Conservation (phyloP, 2,888 invertebrate genomes). For the Monoplex corrugatus region DNA sequence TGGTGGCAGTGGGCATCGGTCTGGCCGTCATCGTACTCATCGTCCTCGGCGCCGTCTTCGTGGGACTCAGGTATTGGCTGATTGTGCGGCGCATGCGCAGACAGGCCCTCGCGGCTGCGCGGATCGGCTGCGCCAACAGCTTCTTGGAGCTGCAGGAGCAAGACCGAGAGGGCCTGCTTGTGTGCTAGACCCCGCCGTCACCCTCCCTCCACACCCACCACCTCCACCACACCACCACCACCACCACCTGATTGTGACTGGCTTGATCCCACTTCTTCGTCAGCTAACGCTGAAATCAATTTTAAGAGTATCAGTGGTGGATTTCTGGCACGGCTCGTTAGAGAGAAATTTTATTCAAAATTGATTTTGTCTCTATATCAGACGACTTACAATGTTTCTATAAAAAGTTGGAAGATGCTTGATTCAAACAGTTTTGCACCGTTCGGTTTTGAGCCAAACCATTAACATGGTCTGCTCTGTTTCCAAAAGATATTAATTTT, state of each 20-base stretch:
- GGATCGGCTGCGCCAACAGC: conserved; percentile 42
- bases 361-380: no score
- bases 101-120: conserved; percentile 10
- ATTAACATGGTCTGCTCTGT: no score
- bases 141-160: conserved; percentile 28
- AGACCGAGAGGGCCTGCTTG: conserved; percentile 41
- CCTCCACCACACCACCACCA: neutral
- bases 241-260: neutral
- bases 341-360: no score
- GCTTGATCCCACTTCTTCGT: neutral
- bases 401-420: no score
- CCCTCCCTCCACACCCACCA: no score
- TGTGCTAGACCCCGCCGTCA: neutral
- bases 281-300: neutral
- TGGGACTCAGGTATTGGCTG: conserved; percentile 46
- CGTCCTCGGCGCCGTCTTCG: conserved; percentile 30
- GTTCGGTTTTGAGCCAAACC: no score
- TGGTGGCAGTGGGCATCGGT: conserved; percentile 28
- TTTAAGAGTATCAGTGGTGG: neutral
- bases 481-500: no score
- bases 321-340: neutral
- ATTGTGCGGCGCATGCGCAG: conserved; percentile 37
- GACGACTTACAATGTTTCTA: no score
- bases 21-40: conserved; percentile 34
- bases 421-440: neutral